A percentile compares a stretch with the other conserved stretches of the same genome.
Evolutionary conservation across 2,888 invertebrate genomes (phyloP).

Genomic region (Metacarcinus magister): DNA sequence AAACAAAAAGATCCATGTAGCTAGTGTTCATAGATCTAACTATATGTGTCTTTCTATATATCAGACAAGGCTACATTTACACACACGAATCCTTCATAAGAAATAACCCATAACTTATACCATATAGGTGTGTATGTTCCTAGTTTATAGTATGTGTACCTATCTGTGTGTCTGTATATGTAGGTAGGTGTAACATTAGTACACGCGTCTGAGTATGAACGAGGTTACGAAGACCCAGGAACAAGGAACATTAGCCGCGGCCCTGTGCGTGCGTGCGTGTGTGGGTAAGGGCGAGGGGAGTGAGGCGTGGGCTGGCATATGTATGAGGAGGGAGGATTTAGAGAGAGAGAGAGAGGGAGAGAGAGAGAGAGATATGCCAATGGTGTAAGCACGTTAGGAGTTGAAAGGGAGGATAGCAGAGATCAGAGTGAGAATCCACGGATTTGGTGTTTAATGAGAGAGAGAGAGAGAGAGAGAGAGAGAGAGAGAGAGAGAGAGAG

Average conservation of each 20-base stretch:
- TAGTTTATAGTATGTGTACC: too few relatives aligned
- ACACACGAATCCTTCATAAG: neutral
- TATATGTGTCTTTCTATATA: too few relatives aligned
- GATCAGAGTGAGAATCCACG: constrained; percentile 28
- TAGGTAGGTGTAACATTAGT: too few relatives aligned
- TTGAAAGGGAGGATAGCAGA: constrained; percentile 32
- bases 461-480: constrained; percentile 12
- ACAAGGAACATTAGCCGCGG: neutral
- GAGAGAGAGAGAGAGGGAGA: too few relatives aligned
- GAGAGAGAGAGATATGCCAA: too few relatives aligned
- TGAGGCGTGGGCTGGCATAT: constrained; percentile 44
- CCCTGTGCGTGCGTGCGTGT: neutral
- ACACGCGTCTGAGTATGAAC: neutral
- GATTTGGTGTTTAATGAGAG: neutral
- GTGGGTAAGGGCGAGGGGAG: neutral
- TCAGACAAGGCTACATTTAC: neutral
- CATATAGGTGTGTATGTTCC: too few relatives aligned
- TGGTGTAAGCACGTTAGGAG: neutral
- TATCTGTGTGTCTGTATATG: too few relatives aligned
- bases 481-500: constrained; percentile 45
- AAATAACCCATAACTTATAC: too few relatives aligned
- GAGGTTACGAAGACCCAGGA: constrained; percentile 30
- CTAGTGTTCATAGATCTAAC: too few relatives aligned
- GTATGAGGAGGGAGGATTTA: neutral
- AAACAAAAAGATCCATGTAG: too few relatives aligned